These are phyloP conservation scores for Willowsia nigromaculata DNA, from an alignment of 2,888 invertebrate species.

Conservation along the genomic window DNA sequence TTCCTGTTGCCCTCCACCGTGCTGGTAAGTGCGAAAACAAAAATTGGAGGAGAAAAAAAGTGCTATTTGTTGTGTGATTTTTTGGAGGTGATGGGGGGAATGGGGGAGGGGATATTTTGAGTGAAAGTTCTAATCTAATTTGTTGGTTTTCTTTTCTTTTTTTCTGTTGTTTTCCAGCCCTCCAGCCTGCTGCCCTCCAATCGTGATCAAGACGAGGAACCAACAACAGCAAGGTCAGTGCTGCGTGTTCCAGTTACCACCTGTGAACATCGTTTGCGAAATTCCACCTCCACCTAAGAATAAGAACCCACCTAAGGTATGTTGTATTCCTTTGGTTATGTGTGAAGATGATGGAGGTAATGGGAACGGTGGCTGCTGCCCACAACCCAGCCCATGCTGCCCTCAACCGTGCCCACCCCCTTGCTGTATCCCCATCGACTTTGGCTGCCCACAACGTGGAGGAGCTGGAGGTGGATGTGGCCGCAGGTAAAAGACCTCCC, in stretches of 20 bases:
- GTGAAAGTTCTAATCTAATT: not conserved
- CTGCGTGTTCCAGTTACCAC: slow-evolving; percentile 78
- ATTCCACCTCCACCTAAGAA: slow-evolving; percentile 78
- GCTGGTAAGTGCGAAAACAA: slow-evolving; percentile 39
- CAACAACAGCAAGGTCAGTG: slow-evolving; percentile 78
- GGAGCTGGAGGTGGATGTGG: slow-evolving; percentile 45
- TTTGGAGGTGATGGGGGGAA: not conserved
- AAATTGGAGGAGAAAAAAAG: too few relatives aligned
- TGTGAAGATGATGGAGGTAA: slow-evolving; percentile 75
- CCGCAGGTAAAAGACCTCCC: not conserved
- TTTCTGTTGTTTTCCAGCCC: slow-evolving; percentile 43
- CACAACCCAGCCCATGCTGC: too few relatives aligned
- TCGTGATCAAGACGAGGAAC: slow-evolving; percentile 77
- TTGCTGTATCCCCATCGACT: slow-evolving; percentile 63
- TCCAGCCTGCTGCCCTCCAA: slow-evolving; percentile 76
- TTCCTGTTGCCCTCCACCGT: slow-evolving; percentile 64
- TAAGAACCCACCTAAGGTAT: slow-evolving; percentile 78
- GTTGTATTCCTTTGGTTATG: slow-evolving; percentile 78
- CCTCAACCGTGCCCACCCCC: slow-evolving; percentile 54
- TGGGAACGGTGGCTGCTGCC: slow-evolving; percentile 51
- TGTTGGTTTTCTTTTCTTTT: not conserved
- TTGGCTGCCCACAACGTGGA: slow-evolving; percentile 50
- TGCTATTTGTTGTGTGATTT: too few relatives aligned
- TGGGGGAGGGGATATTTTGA: not conserved
- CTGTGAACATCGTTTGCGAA: slow-evolving; percentile 74